Conservation (phyloP, 2,888 invertebrate species). For the Tuta absoluta region DNA sequence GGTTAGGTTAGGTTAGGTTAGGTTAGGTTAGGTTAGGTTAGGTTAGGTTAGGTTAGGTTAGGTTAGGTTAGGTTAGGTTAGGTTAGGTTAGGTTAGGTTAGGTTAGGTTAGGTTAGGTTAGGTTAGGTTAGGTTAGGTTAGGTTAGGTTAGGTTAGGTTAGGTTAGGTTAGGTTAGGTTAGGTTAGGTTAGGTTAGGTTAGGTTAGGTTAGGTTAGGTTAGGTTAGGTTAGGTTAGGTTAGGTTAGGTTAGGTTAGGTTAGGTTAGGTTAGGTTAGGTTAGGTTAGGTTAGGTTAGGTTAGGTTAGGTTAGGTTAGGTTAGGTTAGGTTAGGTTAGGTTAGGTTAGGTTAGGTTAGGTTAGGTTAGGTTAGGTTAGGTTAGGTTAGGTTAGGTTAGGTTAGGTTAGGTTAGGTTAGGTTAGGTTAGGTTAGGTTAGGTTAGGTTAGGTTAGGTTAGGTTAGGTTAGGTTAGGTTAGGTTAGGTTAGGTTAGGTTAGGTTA, state of each 20-base stretch:
- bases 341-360: constrained; percentile 31
- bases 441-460: too few species aligned
- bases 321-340: constrained; percentile 33
- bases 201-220: constrained; percentile 32
- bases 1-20: constrained; percentile 32
- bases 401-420: constrained; percentile 29
- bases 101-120: constrained; percentile 21
- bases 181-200: constrained; percentile 34
- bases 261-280: constrained; percentile 29
- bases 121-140: constrained; percentile 26
- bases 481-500: too few species aligned
- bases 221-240: constrained; percentile 32
- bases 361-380: constrained; percentile 33
- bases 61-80: constrained; percentile 43
- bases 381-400: constrained; percentile 32
- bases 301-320: constrained; percentile 30
- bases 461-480: too few species aligned
- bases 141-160: constrained; percentile 28
- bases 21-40: constrained; percentile 37
- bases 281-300: constrained; percentile 32
- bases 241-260: constrained; percentile 32
- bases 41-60: constrained; percentile 40
- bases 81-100: constrained; percentile 41
- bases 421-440: too few species aligned
- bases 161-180: constrained; percentile 34